Evolutionary conservation across 2,888 invertebrate genomes (phyloP), one percentile per base, ranked within the genome.

Genomic region (Macrosoma leucophasiata): DNA sequence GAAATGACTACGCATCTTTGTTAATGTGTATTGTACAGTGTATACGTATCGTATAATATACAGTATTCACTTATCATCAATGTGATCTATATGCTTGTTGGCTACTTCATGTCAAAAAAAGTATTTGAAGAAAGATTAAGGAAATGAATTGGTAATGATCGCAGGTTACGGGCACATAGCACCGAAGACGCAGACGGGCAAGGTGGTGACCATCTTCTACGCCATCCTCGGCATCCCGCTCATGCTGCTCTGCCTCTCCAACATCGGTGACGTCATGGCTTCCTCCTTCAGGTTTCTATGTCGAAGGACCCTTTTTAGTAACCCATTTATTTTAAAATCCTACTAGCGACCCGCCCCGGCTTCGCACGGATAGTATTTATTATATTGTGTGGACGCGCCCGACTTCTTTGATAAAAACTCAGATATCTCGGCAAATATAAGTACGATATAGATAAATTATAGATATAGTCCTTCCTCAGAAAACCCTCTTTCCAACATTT

Each of bases 81-180:
- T n/a, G n/a, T n/a, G n/a, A n/a, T n/a, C n/a, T n/a, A n/a, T n/a
- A n/a, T n/a, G n/a, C n/a, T n/a, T n/a, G n/a, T n/a, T n/a, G n/a
- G n/a, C n/a, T n/a, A n/a, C n/a, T n/a, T n/a, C n/a, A n/a, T n/a
- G n/a, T n/a, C n/a, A n/a, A n/a, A n/a, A n/a, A n/a, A n/a, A n/a
- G n/a, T n/a, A n/a, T n/a, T n/a, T n/a, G n/a, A n/a, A n/a, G n/a
- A n/a, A n/a, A n/a, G n/a, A n/a, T n/a, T n/a, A n/a, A n/a, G n/a
- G n/a, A n/a, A n/a, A n/a, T n/a, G n/a, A n/a, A n/a, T n/a, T n/a
- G n/a, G n/a, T n/a, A n/a, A n/a, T n/a, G n/a, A 6, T 67, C 71
- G 13, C 71, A 96, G 96, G 97, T 19, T 97, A 97, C 72, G 97
- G 97, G 4, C 96, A 97, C 72, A 96, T 97, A 40, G 93, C 96